These are phyloP conservation scores for Palythoa grandiflora DNA, from an alignment of 92 coral and sea anemone species.

Conservation along the genomic window DNA sequence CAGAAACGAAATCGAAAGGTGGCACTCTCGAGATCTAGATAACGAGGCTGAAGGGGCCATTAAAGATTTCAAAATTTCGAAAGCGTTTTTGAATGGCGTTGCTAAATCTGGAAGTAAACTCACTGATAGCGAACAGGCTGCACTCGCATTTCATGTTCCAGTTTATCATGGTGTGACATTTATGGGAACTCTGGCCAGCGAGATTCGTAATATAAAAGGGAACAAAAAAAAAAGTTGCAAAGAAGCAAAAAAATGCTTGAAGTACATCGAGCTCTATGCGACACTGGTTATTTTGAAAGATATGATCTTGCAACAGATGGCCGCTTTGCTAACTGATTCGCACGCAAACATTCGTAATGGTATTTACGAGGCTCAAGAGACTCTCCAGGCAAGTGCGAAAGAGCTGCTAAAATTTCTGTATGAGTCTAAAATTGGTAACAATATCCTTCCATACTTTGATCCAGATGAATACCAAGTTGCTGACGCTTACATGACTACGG, in stretches of 20 bases:
- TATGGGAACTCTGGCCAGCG: slow-evolving; percentile 2
- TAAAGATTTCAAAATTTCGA: too few relatives aligned
- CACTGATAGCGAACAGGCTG: too few relatives aligned
- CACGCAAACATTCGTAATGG: not conserved
- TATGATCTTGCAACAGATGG: slow-evolving; percentile 34
- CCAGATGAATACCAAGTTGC: slow-evolving; percentile 16
- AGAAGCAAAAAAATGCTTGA: slow-evolving; percentile 40
- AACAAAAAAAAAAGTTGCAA: not conserved
- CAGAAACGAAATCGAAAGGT: too few relatives aligned
- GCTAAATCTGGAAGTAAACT: too few relatives aligned
- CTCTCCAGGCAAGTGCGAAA: not conserved
- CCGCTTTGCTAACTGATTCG: not conserved
- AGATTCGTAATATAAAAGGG: not conserved
- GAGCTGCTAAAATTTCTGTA: slow-evolving; percentile 21
- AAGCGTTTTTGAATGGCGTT: too few relatives aligned
- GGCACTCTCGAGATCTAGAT: too few relatives aligned
- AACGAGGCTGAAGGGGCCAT: too few relatives aligned
- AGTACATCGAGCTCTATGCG: slow-evolving; percentile 26
- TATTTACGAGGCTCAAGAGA: not conserved
- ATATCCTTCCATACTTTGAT: slow-evolving; percentile 49
- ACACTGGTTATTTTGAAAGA: slow-evolving; percentile 26
- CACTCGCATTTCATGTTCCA: slow-evolving; percentile 20
- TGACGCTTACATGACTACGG: not conserved
- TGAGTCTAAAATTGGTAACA: slow-evolving; percentile 11
- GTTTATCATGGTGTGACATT: slow-evolving; percentile 19